Base-by-base conservation (phyloP, 2,113 vertebrate genomes). In the Spea bombifrons region DNA sequence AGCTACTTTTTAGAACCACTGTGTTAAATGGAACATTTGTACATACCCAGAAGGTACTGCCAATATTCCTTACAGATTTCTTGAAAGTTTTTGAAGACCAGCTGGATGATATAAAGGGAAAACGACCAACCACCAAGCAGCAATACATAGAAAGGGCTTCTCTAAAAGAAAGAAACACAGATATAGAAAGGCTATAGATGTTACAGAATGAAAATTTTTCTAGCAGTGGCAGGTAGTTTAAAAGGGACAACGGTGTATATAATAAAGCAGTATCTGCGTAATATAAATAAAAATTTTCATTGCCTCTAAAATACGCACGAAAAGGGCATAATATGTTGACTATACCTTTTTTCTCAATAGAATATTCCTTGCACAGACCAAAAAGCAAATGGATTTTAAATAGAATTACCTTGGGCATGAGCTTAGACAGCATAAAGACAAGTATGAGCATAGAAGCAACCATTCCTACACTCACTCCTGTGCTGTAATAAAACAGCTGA, bases 71-170 rank as follows among this genome's bases (percentile, higher is more conserved):
- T 92, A 80, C 96, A 90, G 82, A 99, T 97, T 65, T 91, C 78
- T 63, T 79, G 85, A 3, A 99, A 91, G 87, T 99, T 99, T 89
- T 90, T 95, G 87, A 92, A 94, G 81, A 95, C 90, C 12, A 98
- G 90, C 85, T 99, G 97, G 66, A 97, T 97, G 80, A 97, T 86
- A 85, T 99, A 99, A 8, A 99, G 45, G 9, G 96, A 97, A 66
- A 98, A 96, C n/a, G 97, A 99, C 95, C 96, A 99, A 81, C 97
- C 96, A 59, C 97, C 95, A 0, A 93, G 75, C 70, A 99, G 76
- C 87, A 99, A 77, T 79, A 96, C 57, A 76, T 98, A 98, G 86
- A 99, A 91, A 1, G 96, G 91, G 77, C 92, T 95, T 93, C 90
- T 98, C 97, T 99, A 88, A 43, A n/a, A 65, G 73, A 44, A 86